A percentile compares a stretch with the other conserved stretches of the same genome.
Conservation (phyloP, 2,797 vertebrate genomes). For the Acestrorhynchus altus region DNA sequence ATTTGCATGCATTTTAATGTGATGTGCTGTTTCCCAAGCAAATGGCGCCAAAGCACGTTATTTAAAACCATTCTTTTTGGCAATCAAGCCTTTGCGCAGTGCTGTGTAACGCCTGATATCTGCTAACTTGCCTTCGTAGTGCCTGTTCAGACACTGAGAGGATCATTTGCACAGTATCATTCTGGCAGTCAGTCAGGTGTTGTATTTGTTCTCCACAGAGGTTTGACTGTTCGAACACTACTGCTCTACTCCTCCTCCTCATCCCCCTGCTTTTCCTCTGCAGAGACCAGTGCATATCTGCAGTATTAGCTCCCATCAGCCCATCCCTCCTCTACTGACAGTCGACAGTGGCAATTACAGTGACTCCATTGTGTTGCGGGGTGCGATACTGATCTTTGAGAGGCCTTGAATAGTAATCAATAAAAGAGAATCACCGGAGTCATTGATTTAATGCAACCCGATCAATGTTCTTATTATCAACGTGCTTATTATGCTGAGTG, state of each 20-base stretch:
- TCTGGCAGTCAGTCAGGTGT: not conserved
- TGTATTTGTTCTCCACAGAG: not conserved
- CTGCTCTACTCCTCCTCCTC: not conserved
- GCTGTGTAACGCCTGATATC: too few species aligned
- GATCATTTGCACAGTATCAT: too few species aligned
- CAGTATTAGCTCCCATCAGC: not conserved
- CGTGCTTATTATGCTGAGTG: not conserved
- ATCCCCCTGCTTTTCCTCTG: constrained; percentile 19
- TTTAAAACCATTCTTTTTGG: too few species aligned
- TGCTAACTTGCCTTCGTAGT: too few species aligned
- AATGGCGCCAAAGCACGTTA: too few species aligned
- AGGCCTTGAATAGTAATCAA: constrained; percentile 11
- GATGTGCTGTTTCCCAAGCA: too few species aligned
- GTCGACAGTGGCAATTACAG: not conserved
- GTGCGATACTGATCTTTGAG: not conserved
- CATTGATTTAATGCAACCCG: constrained; percentile 9
- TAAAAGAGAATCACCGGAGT: not conserved
- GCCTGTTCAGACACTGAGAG: too few species aligned
- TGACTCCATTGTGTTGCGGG: constrained; percentile 11
- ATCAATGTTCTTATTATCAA: not conserved
- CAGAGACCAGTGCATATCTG: constrained; percentile 6
- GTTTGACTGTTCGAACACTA: not conserved
- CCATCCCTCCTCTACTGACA: not conserved
- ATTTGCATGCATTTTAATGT: too few species aligned
- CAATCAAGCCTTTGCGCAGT: too few species aligned